phyloP scores from a whole-genome alignment of 2,888 invertebrate genomes.

The Lithophane ornitopus region DNA sequence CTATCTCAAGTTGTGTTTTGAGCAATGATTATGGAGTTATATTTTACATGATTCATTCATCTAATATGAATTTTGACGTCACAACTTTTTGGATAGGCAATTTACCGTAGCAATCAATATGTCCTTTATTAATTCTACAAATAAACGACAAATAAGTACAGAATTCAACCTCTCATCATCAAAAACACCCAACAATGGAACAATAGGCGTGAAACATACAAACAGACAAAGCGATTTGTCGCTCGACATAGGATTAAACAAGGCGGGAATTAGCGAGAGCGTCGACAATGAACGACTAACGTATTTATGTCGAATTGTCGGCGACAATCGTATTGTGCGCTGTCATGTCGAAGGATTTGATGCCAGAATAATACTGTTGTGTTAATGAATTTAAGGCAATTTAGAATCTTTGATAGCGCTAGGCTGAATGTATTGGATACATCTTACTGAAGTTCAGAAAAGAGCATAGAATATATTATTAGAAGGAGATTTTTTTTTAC shows the following conservation, averaged over 20 bases:
- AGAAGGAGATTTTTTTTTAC: background rate
- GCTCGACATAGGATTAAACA: constrained; percentile 72
- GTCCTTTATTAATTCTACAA: too few relatives aligned
- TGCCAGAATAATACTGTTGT: constrained; percentile 12
- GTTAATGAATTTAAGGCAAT: constrained; percentile 24
- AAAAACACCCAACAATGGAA: constrained; percentile 7
- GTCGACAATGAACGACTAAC: constrained; percentile 80
- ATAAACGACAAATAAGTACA: background rate
- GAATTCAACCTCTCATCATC: background rate
- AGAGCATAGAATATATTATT: background rate
- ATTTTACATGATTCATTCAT: too few relatives aligned
- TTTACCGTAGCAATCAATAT: background rate
- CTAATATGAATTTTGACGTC: background rate
- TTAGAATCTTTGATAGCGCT: background rate
- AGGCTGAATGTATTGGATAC: background rate
- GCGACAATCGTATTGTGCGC: constrained; percentile 65
- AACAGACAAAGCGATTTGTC: constrained; percentile 69
- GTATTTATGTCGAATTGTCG: constrained; percentile 73
- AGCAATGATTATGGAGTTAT: background rate
- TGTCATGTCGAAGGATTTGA: constrained; percentile 57
- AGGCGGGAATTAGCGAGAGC: constrained; percentile 72
- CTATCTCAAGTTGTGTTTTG: background rate
- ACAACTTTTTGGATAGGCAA: background rate
- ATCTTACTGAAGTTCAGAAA: background rate
- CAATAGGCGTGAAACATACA: constrained; percentile 38